These are phyloP conservation scores for Sipha flava DNA, from an alignment of 1,140 invertebrate genomes.

Conservation along the genomic window DNA sequence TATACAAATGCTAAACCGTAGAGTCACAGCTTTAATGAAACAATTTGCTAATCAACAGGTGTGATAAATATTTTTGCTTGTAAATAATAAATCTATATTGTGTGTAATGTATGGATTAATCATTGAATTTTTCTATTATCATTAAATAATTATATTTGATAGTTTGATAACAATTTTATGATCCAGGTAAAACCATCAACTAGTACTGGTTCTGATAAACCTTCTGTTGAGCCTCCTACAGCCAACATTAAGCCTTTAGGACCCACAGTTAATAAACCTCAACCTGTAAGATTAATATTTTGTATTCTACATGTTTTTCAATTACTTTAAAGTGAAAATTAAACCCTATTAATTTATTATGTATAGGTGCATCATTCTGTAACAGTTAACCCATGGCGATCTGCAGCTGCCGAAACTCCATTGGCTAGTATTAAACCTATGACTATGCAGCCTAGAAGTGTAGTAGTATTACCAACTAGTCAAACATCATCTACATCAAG, in stretches of 20 bases:
- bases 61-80: not conserved
- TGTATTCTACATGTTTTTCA: not conserved
- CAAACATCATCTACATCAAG: slow-evolving; percentile 43
- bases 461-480: slow-evolving; percentile 68
- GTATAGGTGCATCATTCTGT: slow-evolving; percentile 37
- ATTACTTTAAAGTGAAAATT: not conserved
- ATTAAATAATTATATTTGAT: not conserved
- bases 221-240: slow-evolving; percentile 66
- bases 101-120: no score
- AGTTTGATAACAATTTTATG: not conserved
- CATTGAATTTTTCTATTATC: not conserved
- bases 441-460: slow-evolving; percentile 61
- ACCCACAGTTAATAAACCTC: slow-evolving; percentile 42
- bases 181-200: slow-evolving; percentile 54
- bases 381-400: slow-evolving; percentile 43
- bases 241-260: slow-evolving; percentile 94
- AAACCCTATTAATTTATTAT: not conserved
- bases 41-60: slow-evolving; percentile 54
- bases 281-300: slow-evolving; percentile 37
- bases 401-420: slow-evolving; percentile 59
- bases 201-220: slow-evolving; percentile 56
- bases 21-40: slow-evolving; percentile 64
- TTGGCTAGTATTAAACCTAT: slow-evolving; percentile 85
- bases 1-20: slow-evolving; percentile 64
- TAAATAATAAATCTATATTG: not conserved